Evolutionary conservation across 2,113 vertebrate genomes (phyloP).

Genomic region (Peucedramus taeniatus): DNA sequence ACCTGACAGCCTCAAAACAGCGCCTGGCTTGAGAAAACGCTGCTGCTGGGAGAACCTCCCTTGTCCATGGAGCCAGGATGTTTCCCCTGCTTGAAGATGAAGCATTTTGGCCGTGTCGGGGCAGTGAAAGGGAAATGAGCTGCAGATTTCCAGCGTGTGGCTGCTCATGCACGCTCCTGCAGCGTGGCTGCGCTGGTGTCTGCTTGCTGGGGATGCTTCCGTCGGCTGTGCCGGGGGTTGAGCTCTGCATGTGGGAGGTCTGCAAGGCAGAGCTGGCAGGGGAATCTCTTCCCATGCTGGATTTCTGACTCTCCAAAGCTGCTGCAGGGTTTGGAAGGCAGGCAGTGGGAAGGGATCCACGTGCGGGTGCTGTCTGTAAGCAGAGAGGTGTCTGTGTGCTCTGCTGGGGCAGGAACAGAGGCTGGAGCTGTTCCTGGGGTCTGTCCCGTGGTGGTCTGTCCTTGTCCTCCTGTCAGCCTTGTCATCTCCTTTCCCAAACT

Average conservation of each 20-base stretch:
- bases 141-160: background rate
- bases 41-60: background rate
- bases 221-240: fast-evolving
- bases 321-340: background rate
- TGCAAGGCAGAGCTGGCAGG: background rate
- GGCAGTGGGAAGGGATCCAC: fast-evolving
- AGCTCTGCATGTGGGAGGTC: background rate
- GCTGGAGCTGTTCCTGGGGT: background rate
- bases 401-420: background rate
- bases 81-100: background rate
- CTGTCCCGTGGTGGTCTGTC: background rate
- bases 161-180: background rate
- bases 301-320: background rate
- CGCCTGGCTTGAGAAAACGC: background rate
- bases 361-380: background rate
- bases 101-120: background rate
- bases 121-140: background rate
- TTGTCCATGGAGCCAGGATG: fast-evolving
- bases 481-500: background rate
- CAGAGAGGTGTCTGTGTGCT: background rate
- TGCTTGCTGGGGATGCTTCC: background rate
- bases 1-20: background rate
- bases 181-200: background rate
- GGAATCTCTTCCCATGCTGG: background rate
- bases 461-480: background rate